Percentiles rank a stretch among this genome's conserved stretches.
Evolutionary conservation across 2,113 vertebrate species (phyloP).

Genomic region (Enhydra lutris): DNA sequence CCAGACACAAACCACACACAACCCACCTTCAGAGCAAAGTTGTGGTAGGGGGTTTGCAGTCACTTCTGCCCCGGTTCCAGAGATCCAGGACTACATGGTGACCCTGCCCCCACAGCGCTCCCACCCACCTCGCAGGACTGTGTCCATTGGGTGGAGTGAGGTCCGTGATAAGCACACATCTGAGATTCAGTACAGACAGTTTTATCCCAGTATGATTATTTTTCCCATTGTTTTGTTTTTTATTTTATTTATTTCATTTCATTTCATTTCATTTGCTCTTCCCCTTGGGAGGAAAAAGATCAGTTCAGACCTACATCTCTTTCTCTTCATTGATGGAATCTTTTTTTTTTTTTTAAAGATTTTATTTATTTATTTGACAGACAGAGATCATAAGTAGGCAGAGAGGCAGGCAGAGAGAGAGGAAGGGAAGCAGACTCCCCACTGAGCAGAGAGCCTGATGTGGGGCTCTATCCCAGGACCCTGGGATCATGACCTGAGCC

Average conservation of each 20-base stretch:
- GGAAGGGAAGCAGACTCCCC: too few species aligned
- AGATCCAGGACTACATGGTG: background rate
- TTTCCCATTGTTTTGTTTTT: background rate
- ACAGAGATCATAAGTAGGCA: too few species aligned
- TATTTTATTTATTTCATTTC: background rate
- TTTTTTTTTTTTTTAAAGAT: too few species aligned
- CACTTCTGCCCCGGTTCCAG: background rate
- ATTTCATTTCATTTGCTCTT: background rate
- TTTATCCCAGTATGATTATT: background rate
- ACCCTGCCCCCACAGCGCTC: accelerated
- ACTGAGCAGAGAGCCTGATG: too few species aligned
- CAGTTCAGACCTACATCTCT: background rate
- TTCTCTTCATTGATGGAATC: background rate
- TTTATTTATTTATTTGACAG: too few species aligned
- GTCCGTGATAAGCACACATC: background rate
- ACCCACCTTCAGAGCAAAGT: too few species aligned
- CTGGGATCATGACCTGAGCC: too few species aligned
- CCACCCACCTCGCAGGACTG: background rate
- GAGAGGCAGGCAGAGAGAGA: too few species aligned
- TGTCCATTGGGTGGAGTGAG: background rate
- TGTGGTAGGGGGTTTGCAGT: background rate
- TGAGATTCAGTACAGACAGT: too few species aligned
- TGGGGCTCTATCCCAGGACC: too few species aligned
- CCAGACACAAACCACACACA: background rate
- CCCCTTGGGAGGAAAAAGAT: background rate